These are phyloP conservation scores for Acomys russatus DNA, from an alignment of 2,797 vertebrate genomes.

Conservation along the genomic window DNA sequence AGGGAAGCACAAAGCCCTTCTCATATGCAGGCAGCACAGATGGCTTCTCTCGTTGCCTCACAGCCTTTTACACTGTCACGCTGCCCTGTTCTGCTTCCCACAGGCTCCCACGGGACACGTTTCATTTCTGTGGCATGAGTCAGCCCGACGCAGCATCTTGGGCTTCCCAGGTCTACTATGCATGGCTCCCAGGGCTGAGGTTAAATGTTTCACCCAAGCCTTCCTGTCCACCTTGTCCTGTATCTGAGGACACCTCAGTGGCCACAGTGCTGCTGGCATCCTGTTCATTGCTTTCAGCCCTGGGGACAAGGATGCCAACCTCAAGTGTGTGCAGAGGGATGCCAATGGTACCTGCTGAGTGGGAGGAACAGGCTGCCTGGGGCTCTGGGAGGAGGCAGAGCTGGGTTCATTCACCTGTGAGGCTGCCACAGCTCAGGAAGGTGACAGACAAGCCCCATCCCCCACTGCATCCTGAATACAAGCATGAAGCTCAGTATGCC, in stretches of 20 bases:
- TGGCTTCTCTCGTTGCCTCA: neutral
- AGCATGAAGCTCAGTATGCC: neutral
- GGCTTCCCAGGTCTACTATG: neutral
- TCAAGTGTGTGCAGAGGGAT: neutral
- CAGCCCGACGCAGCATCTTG: neutral
- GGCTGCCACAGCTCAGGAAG: neutral
- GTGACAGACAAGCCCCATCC: no score
- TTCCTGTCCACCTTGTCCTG: neutral
- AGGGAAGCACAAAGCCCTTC: neutral
- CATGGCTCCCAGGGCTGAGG: neutral
- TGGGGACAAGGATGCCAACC: neutral
- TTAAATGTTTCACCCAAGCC: neutral
- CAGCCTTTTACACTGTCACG: neutral
- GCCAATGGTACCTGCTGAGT: no score
- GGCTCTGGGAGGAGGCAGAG: no score
- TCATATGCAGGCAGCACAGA: no score
- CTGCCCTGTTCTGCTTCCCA: neutral
- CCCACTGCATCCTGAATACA: neutral
- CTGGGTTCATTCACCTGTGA: neutral
- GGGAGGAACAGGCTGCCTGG: neutral
- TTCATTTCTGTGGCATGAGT: neutral
- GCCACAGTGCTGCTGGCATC: neutral
- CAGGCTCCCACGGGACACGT: neutral
- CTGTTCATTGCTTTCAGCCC: neutral
- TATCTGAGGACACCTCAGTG: neutral